Percentiles rank a stretch among this genome's conserved stretches.
Evolutionary conservation across 2,113 vertebrate species (phyloP).

Genomic region (Aptenodytes forsteri): DNA sequence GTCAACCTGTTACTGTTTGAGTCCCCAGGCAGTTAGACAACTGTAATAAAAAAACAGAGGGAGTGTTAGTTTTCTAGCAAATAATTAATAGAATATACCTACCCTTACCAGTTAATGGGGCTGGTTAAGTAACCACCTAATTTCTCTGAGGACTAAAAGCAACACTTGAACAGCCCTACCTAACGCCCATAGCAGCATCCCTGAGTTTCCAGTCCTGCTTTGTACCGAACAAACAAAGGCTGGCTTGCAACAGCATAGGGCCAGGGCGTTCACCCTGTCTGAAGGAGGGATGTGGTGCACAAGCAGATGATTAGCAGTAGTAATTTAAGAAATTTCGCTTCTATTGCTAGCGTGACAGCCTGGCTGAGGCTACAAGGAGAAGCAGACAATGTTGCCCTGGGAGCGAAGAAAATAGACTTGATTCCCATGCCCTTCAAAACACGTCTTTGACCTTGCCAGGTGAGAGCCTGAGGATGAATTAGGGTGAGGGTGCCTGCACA

Average conservation of each 20-base stretch:
- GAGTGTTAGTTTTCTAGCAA: neutral
- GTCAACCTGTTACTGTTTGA: neutral
- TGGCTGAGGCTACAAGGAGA: neutral
- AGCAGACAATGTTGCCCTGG: neutral
- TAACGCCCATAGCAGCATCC: accelerated
- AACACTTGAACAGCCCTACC: neutral
- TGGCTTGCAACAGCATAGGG: neutral
- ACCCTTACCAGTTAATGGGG: neutral
- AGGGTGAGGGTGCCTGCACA: neutral
- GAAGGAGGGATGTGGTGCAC: neutral
- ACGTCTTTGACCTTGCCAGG: neutral
- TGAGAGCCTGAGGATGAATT: neutral
- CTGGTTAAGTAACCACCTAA: neutral
- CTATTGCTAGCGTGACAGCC: accelerated
- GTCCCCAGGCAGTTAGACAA: neutral
- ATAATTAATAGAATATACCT: neutral
- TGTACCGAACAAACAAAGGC: neutral
- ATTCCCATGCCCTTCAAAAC: neutral
- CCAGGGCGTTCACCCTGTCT: neutral
- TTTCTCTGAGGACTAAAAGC: neutral
- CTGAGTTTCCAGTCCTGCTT: neutral
- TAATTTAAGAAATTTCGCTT: neutral
- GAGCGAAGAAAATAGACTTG: neutral
- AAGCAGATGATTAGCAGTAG: neutral
- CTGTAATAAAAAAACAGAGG: slow-evolving; percentile 25